Evolutionary conservation across 2,888 invertebrate genomes (phyloP).

Genomic region (Heliconius aoede): DNA sequence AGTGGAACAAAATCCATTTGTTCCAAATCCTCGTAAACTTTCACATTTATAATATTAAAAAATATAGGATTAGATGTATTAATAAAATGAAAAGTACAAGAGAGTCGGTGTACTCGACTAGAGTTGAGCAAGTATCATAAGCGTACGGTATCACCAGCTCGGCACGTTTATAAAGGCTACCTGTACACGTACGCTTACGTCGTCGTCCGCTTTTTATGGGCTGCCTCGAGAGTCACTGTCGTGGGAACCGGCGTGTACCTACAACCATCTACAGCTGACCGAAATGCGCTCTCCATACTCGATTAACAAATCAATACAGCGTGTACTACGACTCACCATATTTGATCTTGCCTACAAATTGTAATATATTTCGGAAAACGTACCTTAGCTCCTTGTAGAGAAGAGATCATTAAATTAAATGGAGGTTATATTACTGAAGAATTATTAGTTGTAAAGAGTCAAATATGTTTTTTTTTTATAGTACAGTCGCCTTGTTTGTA

Average conservation of each 20-base stretch:
- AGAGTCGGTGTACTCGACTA: conserved; percentile 8
- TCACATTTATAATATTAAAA: not conserved
- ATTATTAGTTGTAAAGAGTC: conserved; percentile 55
- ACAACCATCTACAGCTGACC: conserved; percentile 79
- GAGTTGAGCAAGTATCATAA: conserved; percentile 54
- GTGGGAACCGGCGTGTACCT: conserved; percentile 83
- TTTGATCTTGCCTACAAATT: conserved; percentile 68
- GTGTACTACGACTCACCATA: conserved; percentile 69
- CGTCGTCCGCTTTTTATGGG: conserved; percentile 78
- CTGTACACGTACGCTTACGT: conserved; percentile 79
- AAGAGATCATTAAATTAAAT: conserved; percentile 52
- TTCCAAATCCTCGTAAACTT: too few relatives aligned
- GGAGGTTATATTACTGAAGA: conserved; percentile 47
- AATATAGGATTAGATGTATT: not conserved
- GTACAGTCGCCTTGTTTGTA: conserved; percentile 60
- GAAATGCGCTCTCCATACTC: conserved; percentile 82
- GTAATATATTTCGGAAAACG: conserved; percentile 62
- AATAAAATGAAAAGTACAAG: conserved; percentile 20
- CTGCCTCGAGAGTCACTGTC: conserved; percentile 77
- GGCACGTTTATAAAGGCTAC: conserved; percentile 76
- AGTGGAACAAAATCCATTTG: too few relatives aligned
- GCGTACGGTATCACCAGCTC: conserved; percentile 64
- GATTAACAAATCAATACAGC: conserved; percentile 81
- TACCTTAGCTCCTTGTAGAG: conserved; percentile 61
- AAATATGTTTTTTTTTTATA: conserved; percentile 57